phyloP scores from a whole-genome alignment of 2,888 invertebrate genomes.

The Homarus gammarus region DNA sequence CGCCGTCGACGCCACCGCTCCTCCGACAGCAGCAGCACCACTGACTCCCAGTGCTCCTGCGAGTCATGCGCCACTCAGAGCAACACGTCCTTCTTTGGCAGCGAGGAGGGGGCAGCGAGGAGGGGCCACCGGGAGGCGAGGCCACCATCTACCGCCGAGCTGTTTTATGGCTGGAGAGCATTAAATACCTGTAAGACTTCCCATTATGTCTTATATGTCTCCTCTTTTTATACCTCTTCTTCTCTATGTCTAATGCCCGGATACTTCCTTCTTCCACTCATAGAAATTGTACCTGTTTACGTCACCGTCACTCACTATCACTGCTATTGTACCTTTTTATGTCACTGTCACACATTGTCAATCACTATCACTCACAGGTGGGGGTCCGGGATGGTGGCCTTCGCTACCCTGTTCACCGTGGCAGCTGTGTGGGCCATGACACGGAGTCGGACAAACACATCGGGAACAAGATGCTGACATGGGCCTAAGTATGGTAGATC shows the following conservation, averaged over 20 bases:
- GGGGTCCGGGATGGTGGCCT: slow-evolving; percentile 16
- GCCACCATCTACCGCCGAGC: slow-evolving; percentile 8
- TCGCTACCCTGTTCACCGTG: neutral
- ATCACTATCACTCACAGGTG: neutral
- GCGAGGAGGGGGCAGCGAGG: slow-evolving; percentile 36
- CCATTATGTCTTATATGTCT: no score
- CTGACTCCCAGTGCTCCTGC: slow-evolving; percentile 42
- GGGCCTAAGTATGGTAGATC: slow-evolving; percentile 34
- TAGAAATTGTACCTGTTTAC: no score
- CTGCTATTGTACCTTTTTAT: no score
- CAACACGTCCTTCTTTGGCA: slow-evolving; percentile 33
- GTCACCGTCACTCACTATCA: no score
- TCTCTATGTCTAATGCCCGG: no score
- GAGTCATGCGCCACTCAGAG: slow-evolving; percentile 31
- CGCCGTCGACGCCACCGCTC: slow-evolving; percentile 16
- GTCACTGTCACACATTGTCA: no score
- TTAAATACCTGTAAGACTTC: slow-evolving; percentile 38
- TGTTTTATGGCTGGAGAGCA: slow-evolving; percentile 31
- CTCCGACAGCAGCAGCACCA: neutral
- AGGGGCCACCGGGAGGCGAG: slow-evolving; percentile 56
- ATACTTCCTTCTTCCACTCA: no score
- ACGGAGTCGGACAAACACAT: neutral
- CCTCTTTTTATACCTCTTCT: no score
- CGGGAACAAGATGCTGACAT: neutral
- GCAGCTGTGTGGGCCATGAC: neutral